Percentiles rank a stretch among this genome's conserved stretches.
phyloP scores from a whole-genome alignment of 1,140 invertebrate species.

The Agrilus planipennis region DNA sequence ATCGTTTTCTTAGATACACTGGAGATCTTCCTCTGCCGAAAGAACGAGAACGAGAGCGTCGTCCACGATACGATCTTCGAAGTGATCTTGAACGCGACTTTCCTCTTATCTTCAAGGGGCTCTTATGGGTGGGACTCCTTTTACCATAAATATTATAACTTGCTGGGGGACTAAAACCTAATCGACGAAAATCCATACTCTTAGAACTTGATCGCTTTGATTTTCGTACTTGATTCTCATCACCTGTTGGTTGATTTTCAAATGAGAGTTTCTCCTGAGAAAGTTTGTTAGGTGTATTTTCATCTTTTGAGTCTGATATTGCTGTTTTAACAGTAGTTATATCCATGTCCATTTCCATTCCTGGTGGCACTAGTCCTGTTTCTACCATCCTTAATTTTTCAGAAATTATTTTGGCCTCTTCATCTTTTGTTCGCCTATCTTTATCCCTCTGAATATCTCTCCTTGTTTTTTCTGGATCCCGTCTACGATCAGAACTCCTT shows the following conservation, averaged over 20 bases:
- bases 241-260: too few species aligned
- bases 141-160: not conserved
- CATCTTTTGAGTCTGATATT: not conserved
- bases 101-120: not conserved
- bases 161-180: not conserved
- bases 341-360: constrained; percentile 31
- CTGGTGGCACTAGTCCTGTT: constrained; percentile 32
- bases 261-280: too few species aligned
- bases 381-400: constrained; percentile 27
- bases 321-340: constrained; percentile 2
- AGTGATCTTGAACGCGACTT: not conserved
- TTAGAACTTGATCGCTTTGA: too few species aligned
- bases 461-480: constrained; percentile 31
- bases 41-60: constrained; percentile 3
- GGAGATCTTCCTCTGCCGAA: constrained; percentile 2
- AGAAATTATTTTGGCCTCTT: constrained; percentile 24
- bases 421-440: constrained; percentile 27
- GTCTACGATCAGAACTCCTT: constrained; percentile 14
- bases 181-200: too few species aligned
- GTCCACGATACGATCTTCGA: too few species aligned
- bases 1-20: not conserved
- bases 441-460: constrained; percentile 30
- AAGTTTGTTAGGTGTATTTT: constrained; percentile 3
- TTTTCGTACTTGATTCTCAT: too few species aligned
- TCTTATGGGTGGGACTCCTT: not conserved